Base-by-base conservation (phyloP, 35 echinoderm and acorn worm species). In the Anneissia japonica region DNA sequence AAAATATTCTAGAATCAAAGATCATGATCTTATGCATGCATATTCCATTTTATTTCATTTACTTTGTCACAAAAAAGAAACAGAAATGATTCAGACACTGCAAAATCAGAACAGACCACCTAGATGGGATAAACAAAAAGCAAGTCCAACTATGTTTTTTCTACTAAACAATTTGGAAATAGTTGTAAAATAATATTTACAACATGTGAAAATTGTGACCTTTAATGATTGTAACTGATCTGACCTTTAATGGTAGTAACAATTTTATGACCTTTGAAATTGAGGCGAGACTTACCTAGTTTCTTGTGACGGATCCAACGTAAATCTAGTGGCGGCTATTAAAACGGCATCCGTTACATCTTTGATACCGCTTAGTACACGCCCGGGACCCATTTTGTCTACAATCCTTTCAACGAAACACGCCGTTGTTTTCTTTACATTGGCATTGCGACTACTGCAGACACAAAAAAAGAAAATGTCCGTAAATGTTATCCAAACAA, bases 251-350 rank as follows among this genome's bases (percentile, higher is more conserved):
- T 13, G 76, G 14, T 78, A 78, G 13, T 26, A 32, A 34, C 31
- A 78, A 78, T 13, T 64, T n/a, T n/a, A n/a, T n/a, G n/a, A 13
- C 26, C 11, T 26, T 56, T 11, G 46, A 56, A 26, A 56, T 56
- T n/a, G n/a, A n/a, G n/a, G n/a, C n/a, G n/a, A n/a, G n/a, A n/a
- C 85, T 84, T 76, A 99, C 96, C 96, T 99, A 51, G 96, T 99
- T 80, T 99, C 92, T 35, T 93, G 96, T 74, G 41, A 77, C 28
- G 79, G 84, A 81, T 94, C 96, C 17, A 92, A 21, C 3, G 89
- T 86, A 34, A 99, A 74, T 39, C 85, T 74, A 36, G 92, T 89
- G 0, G 87, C 87, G 32, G 89, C 77, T 23, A 88, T 82, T 80
- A 99, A 51, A 14, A 99, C 84, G 77, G 91, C 91, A 76, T 99